Percentiles rank a stretch among this genome's conserved stretches.
Conservation (phyloP, 2,888 invertebrate genomes). For the Morinoia aosen region DNA sequence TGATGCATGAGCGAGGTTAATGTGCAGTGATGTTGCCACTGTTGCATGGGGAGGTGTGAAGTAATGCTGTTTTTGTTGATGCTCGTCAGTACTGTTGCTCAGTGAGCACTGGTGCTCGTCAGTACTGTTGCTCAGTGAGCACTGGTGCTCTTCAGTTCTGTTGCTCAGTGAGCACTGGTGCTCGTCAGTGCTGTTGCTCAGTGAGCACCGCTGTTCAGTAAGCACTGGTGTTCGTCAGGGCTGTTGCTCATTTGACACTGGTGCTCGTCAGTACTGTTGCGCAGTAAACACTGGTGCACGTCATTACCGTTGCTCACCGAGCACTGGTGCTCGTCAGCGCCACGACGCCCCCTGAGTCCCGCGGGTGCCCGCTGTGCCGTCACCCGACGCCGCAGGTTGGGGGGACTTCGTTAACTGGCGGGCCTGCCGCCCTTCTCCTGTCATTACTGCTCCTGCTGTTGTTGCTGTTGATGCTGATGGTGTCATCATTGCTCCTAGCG, state of each 20-base stretch:
- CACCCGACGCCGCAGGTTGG: not conserved
- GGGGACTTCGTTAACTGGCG: not conserved
- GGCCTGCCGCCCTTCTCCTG: not conserved
- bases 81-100: not conserved
- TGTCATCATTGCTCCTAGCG: too few relatives aligned
- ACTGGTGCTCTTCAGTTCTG: not conserved
- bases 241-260: too few relatives aligned
- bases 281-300: too few relatives aligned
- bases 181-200: not conserved
- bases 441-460: not conserved
- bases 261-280: too few relatives aligned
- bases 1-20: not conserved
- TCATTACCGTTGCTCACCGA: too few relatives aligned
- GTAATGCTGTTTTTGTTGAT: too few relatives aligned
- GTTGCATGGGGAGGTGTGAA: not conserved
- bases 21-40: too few relatives aligned
- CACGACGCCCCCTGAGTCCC: not conserved
- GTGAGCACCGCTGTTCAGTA: too few relatives aligned
- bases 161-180: not conserved
- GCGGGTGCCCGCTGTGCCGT: not conserved
- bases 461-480: too few relatives aligned
- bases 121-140: not conserved
- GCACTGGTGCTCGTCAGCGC: not conserved
- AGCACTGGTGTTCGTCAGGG: too few relatives aligned
- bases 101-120: too few relatives aligned